These are phyloP conservation scores for Rotaria macrura DNA, from an alignment of 2,888 invertebrate species.

Conservation along the genomic window DNA sequence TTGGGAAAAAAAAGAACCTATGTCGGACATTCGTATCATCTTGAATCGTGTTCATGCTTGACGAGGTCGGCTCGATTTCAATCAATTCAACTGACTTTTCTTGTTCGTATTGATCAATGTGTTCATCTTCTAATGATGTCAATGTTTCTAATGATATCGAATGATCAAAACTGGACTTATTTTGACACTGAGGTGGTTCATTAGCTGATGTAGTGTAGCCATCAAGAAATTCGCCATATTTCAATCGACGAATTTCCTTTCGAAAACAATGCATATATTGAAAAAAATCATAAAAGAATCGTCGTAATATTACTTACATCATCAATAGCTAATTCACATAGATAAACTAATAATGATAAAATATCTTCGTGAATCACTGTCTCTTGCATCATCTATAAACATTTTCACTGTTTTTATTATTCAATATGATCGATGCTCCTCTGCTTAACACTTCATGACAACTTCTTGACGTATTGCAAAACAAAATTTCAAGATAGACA, in stretches of 20 bases:
- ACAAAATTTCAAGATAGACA: too few relatives aligned
- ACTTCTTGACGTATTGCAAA: too few relatives aligned
- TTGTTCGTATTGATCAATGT: too few relatives aligned
- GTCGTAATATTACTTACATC: neutral
- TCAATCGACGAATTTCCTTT: neutral
- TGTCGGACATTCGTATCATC: too few relatives aligned
- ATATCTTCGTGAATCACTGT: neutral
- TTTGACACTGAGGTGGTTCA: neutral
- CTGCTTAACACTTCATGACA: too few relatives aligned
- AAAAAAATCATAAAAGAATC: neutral
- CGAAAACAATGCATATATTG: neutral
- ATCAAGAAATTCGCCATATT: neutral
- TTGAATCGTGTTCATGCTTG: too few relatives aligned
- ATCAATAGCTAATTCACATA: neutral
- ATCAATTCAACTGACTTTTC: too few relatives aligned
- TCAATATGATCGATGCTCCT: neutral
- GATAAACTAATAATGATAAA: neutral
- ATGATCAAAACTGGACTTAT: neutral
- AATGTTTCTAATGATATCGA: neutral
- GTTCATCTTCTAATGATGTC: neutral
- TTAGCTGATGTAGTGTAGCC: neutral
- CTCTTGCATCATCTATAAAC: neutral
- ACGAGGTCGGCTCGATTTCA: too few relatives aligned
- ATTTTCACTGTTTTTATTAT: neutral
- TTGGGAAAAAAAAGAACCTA: too few relatives aligned